A percentile compares a stretch with the other conserved stretches of the same genome.
These are phyloP conservation scores for Upupa epops DNA, from an alignment of 2,113 vertebrate genomes.

Conservation along the genomic window DNA sequence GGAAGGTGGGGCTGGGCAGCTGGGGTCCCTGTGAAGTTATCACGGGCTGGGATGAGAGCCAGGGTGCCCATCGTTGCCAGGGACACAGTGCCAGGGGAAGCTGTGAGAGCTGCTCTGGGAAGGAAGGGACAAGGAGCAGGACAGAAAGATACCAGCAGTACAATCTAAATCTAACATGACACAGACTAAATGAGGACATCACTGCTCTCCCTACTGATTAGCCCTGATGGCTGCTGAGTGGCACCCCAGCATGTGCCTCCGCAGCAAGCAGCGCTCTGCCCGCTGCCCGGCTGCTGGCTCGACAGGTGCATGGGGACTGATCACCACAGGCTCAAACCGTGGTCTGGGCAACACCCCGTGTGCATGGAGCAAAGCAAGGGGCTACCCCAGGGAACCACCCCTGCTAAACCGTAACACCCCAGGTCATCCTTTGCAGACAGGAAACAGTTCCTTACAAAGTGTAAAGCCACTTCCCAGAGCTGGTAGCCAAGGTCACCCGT, in stretches of 20 bases:
- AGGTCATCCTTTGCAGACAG: too few relatives aligned
- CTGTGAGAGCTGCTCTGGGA: not conserved
- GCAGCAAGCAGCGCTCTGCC: not conserved
- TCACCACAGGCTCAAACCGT: accelerated
- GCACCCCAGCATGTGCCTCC: not conserved
- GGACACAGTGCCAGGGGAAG: not conserved
- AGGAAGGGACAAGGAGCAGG: accelerated
- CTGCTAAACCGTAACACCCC: not conserved
- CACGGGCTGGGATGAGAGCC: not conserved
- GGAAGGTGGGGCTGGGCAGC: not conserved
- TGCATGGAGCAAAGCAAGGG: not conserved
- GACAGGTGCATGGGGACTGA: accelerated
- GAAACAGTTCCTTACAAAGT: not conserved
- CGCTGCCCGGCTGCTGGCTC: accelerated
- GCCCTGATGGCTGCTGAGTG: conserved; percentile 11
- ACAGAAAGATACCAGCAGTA: not conserved
- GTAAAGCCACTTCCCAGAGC: conserved; percentile 8
- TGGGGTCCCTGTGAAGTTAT: accelerated
- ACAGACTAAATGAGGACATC: conserved; percentile 34
- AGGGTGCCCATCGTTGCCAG: not conserved
- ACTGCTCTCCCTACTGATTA: conserved; percentile 45
- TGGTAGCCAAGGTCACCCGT: not conserved
- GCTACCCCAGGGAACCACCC: not conserved
- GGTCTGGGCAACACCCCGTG: accelerated
- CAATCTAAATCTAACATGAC: conserved; percentile 60